Evolutionary conservation across 2,797 vertebrate genomes (phyloP).

Genomic region (Sorex maritimensis): DNA sequence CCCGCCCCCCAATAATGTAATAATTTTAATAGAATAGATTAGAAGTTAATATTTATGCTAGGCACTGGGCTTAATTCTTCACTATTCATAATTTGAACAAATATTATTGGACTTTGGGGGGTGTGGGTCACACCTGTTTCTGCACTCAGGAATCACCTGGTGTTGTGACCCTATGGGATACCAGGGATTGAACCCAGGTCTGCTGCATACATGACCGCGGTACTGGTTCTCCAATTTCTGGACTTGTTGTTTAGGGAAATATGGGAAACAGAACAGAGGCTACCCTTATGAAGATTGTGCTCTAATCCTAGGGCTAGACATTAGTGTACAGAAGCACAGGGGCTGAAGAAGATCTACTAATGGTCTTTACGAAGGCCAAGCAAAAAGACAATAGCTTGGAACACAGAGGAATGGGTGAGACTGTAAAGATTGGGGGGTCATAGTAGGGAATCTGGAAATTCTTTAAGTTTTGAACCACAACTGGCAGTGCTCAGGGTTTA

Average conservation of each 20-base stretch:
- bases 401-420: slow-evolving; percentile 42
- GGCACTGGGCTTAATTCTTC: not conserved
- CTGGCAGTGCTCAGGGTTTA: no score
- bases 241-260: no score
- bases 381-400: slow-evolving; percentile 42
- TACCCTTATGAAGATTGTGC: no score
- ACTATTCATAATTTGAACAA: slow-evolving; percentile 18
- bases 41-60: slow-evolving; percentile 30
- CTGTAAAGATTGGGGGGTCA: not conserved
- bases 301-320: no score
- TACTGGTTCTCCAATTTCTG: no score
- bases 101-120: slow-evolving; percentile 1
- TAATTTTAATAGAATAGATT: slow-evolving; percentile 37
- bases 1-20: not conserved
- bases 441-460: not conserved
- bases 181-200: no score
- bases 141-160: no score
- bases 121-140: no score
- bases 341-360: not conserved
- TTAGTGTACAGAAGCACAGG: not conserved
- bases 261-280: no score
- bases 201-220: no score
- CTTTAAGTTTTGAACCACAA: no score
- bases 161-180: no score
- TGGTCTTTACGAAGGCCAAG: slow-evolving; percentile 27